These are phyloP conservation scores for Numenius arquata DNA, from an alignment of 2,113 vertebrate genomes.

Conservation along the genomic window DNA sequence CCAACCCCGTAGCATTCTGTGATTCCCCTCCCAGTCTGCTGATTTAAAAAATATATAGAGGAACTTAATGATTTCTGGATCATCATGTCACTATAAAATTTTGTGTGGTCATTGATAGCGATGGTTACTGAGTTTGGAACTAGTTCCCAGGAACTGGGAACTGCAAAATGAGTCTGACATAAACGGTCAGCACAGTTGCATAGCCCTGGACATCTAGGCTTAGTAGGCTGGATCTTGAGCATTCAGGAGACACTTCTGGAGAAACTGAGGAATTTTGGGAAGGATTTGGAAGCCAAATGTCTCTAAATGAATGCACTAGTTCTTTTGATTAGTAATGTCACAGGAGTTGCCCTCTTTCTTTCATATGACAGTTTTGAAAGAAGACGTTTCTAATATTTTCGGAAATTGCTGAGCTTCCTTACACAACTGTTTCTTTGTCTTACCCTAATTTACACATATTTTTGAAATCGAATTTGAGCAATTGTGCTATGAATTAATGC, in stretches of 20 bases:
- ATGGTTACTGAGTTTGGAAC: too few relatives aligned
- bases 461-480: neutral
- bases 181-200: too few relatives aligned
- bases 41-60: too few relatives aligned
- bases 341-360: neutral
- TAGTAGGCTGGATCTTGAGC: too few relatives aligned
- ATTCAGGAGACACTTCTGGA: neutral
- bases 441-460: neutral
- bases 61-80: too few relatives aligned
- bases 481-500: neutral
- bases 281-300: neutral
- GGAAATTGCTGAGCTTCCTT: neutral
- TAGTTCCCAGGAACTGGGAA: too few relatives aligned
- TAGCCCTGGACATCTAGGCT: too few relatives aligned
- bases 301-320: neutral
- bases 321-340: neutral
- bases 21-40: too few relatives aligned
- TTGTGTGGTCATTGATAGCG: too few relatives aligned
- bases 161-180: too few relatives aligned
- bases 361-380: neutral
- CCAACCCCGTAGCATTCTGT: too few relatives aligned
- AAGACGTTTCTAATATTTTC: neutral
- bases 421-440: neutral
- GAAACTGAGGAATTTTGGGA: neutral
- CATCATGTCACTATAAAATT: too few relatives aligned